Base-by-base conservation (phyloP, 2,888 invertebrate species). In the Aphidius colemani region DNA sequence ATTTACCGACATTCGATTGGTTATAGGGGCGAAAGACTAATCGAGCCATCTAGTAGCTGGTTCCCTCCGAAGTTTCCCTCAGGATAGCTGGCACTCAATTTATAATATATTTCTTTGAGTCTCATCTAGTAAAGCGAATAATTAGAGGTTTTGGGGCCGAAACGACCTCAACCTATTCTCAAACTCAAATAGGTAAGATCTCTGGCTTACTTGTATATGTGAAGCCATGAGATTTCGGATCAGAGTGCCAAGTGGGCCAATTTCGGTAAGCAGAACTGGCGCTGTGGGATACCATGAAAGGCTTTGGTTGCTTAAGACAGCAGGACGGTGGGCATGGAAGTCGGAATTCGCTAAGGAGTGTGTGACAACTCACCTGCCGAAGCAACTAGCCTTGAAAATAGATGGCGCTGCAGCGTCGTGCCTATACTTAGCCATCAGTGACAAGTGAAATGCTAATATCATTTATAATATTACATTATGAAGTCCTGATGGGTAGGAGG, bases 41-140 rank as follows among this genome's bases (percentile, higher is more conserved):
- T 89, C 87, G 87, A 89, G 89, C 88, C 88, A 88, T 89, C 88
- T 89, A 88, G 87, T 88, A 89, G 88, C 88, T 89, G 88, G 89
- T 89, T 88, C 87, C 88, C 85, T 86, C 88, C 86, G 88, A 89
- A 89, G 88, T 89, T 88, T 89, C 88, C 87, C 88, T 88, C 88
- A 88, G 88, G 88, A 66, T 66, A 64, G 66, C 66, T 66, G 62
- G 66, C 66, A 64, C 67, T 67, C 65, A 61, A 50, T 57, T 30
- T 30, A 30, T 30, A 30, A 30, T 30, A 30, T 61, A 51, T 62
- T 63, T 59, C 53, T 49, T 57, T 71, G 73, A 76, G 75, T 75
- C 71, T 74, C 71, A 75, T 74, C 86, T 84, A 88, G 88, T 89
- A 89, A 88, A 89, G 88, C 88, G 87, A 90, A 88, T 89, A 75